Base-by-base conservation (phyloP, 2,888 invertebrate species). In the Ceriagrion tenellum region DNA sequence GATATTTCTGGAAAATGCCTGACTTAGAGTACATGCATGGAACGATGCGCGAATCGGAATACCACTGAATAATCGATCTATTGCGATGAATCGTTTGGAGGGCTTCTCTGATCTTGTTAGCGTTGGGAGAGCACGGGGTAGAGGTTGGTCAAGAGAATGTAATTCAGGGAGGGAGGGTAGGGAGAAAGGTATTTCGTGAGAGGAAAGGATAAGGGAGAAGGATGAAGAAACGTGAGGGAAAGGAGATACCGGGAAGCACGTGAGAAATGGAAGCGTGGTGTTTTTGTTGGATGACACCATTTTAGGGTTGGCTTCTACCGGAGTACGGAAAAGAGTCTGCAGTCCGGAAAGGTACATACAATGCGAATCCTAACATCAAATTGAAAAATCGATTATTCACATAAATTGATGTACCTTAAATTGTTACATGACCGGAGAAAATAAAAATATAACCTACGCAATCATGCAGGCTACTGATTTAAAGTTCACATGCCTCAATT, bases 31-130 rank as follows among this genome's bases (percentile, higher is more conserved):
- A 81, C 81, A 81, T 81, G 35, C 18, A 30, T 81, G 35, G 30
- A 30, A 18, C 81, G 16, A 81, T 81, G 35, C 13, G 81, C 81
- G 81, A 35, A 63, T 93, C 47, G 93, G 69, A 93, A 47, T 93
- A n/a, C 55, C 69, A n/a, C 69, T 3, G n/a, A 69, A 47, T 47
- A 47, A 93, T 93, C 93, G 93, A 93, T 93, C 47, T 47, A 93
- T 93, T 63, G 69, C 40, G 47, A 69, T 93, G 59, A 59, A 91
- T 63, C 63, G 69, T 63, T 93, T 93, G 69, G 47, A 47, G 93
- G 93, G 93, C 69, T 93, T 93, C 93, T 16, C 23, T 93, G 93
- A 93, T 93, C 93, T 93, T 55, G 93, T 93, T 93, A 93, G 35
- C 69, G 26, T 35, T 30, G 30, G 26, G 63, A 59, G 26, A 47